A percentile compares a stretch with the other conserved stretches of the same genome.
Conservation (phyloP, 2,888 invertebrate genomes). For the Drosophila mettleri region DNA sequence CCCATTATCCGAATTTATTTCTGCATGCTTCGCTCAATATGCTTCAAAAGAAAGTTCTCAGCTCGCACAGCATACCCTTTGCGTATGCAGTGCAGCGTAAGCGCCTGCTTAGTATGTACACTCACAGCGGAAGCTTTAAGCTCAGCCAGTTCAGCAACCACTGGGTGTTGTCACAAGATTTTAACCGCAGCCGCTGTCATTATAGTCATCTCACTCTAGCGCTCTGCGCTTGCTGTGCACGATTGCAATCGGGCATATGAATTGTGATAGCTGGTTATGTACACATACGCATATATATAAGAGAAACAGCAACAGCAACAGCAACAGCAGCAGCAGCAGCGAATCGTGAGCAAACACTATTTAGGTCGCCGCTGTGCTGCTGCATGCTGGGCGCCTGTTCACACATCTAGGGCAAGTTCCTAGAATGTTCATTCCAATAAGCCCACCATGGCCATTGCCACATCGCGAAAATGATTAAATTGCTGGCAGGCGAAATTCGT, state of each 20-base stretch:
- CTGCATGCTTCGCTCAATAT: background rate
- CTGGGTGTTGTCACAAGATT: constrained; percentile 3
- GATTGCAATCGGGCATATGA: constrained; percentile 38
- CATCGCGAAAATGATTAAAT: constrained; percentile 61
- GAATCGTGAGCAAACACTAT: constrained; percentile 39
- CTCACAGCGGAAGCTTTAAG: constrained; percentile 35
- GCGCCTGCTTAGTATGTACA: constrained; percentile 11
- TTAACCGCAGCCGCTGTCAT: background rate
- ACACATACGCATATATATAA: background rate
- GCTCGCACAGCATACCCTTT: background rate
- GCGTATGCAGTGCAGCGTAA: background rate
- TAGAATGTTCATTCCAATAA: constrained; percentile 83
- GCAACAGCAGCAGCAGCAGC: background rate
- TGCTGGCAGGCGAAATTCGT: constrained; percentile 77
- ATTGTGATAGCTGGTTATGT: constrained; percentile 12
- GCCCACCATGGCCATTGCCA: constrained; percentile 68
- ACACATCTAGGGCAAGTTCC: constrained; percentile 85
- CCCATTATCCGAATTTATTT: no score
- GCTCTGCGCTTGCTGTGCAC: constrained; percentile 16
- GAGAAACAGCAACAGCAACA: constrained; percentile 10
- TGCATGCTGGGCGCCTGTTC: constrained; percentile 74
- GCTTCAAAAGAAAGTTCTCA: background rate
- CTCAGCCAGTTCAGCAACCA: constrained; percentile 59
- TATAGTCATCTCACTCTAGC: constrained; percentile 30
- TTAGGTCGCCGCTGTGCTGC: constrained; percentile 68